Base-by-base conservation (phyloP, 2,113 vertebrate species). In the Scolopax mira region DNA sequence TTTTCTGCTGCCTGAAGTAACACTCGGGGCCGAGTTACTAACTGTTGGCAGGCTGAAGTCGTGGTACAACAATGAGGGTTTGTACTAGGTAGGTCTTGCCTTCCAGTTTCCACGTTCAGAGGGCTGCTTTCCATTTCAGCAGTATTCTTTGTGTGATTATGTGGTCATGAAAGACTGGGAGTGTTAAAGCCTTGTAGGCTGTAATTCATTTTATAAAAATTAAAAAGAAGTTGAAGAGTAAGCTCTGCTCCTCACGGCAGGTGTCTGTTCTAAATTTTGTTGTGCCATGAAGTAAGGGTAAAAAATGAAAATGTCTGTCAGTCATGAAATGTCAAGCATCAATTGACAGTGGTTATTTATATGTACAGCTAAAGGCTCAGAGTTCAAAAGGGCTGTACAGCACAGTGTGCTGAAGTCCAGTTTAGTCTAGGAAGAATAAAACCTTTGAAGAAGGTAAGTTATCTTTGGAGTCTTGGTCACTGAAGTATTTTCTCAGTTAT, bases 221-320 rank as follows among this genome's bases (percentile, higher is more conserved):
- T 22, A 23, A 24, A 39, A 24, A 31, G 28, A 65, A 46, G 4
- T 8, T 19, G 24, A 49, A 69, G 48, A 44, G 10, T 54, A 33
- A 67, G 27, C 6, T 71, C 37, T 51, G 2, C 6, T 88, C 6
- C 37, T 72, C 15, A 2, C 12, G 30, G 62, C 79, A 54, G 6
- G 14, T 41, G 4, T 48, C 66, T 91, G 21, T 60, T 87, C 28
- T 54, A 24, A 46, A 30, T 46, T 30, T 54, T 79, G n/a, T 52
- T 86, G 28, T 0, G 1, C 48, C 6, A 1, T 25, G 15, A 64
- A n/a, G 8, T 54, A 25, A 27, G 2, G 24, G 10, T 62, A 66
- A 79, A 46, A 82, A 75, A 49, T 61, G 9, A 75, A 87, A 89
- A 51, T 58, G 7, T 13, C 6, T 11, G 4, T 62, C 13, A 44